phyloP scores from a whole-genome alignment of 2,797 vertebrate species.

The Sorex maritimensis region DNA sequence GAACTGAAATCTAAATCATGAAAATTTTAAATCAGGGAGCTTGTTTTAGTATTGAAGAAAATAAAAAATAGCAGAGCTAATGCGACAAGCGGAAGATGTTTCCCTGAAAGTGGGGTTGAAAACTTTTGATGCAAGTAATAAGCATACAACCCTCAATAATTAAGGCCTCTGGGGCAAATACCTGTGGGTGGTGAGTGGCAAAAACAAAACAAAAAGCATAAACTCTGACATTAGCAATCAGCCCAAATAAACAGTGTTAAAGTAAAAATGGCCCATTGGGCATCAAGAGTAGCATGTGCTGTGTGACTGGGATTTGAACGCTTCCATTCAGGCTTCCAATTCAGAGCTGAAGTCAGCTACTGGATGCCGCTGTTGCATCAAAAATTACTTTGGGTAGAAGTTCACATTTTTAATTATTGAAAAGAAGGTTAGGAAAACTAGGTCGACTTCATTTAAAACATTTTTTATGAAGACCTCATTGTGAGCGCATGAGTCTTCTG shows the following conservation, averaged over 20 bases:
- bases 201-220: background rate
- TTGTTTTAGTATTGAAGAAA: conserved; percentile 26
- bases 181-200: background rate
- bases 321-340: background rate
- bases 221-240: conserved; percentile 46
- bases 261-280: background rate
- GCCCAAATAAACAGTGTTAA: conserved; percentile 47
- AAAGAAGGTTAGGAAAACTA: conserved; percentile 86
- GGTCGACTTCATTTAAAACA: conserved; percentile 81
- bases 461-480: conserved; percentile 79
- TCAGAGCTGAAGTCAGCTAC: conserved; percentile 44
- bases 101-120: background rate
- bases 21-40: conserved; percentile 51
- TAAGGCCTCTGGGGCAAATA: conserved; percentile 46
- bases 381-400: conserved; percentile 67
- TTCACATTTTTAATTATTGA: conserved; percentile 85
- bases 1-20: conserved; percentile 61
- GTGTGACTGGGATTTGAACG: background rate
- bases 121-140: conserved; percentile 23
- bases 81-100: conserved; percentile 49
- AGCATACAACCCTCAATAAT: conserved; percentile 38
- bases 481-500: conserved; percentile 60
- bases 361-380: conserved; percentile 69
- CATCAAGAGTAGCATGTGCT: background rate
- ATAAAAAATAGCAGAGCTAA: conserved; percentile 47